Evolutionary conservation across 2,797 vertebrate genomes (phyloP).

Genomic region (Clarias platycephalus): DNA sequence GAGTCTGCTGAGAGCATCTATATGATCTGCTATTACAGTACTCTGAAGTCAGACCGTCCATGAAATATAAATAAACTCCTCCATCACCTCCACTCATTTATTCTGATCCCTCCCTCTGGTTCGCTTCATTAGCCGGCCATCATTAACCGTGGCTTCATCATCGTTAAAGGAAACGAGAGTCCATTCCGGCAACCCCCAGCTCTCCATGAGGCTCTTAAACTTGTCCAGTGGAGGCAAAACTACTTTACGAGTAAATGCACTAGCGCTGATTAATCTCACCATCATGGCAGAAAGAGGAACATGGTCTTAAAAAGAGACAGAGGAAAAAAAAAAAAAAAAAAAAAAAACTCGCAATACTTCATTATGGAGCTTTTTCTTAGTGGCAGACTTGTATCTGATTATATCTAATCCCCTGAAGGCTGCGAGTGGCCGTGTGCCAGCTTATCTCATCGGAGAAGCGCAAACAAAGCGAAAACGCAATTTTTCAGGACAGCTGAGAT

Average conservation of each 20-base stretch:
- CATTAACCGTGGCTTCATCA: conserved; percentile 55
- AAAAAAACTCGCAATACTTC: conserved; percentile 6
- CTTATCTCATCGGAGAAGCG: conserved; percentile 64
- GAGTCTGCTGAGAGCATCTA: not conserved
- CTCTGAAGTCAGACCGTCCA: not conserved
- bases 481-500: conserved; percentile 53
- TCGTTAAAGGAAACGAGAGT: conserved; percentile 49
- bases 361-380: conserved; percentile 46
- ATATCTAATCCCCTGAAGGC: conserved; percentile 32
- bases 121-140: conserved; percentile 38
- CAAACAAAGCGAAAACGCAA: conserved; percentile 57
- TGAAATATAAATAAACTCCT: conserved; percentile 34
- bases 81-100: conserved; percentile 17
- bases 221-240: conserved; percentile 8
- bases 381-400: conserved; percentile 59
- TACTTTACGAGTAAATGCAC: conserved; percentile 27
- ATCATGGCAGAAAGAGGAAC: conserved; percentile 20
- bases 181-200: conserved; percentile 25
- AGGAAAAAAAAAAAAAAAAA: too few relatives aligned
- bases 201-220: conserved; percentile 35
- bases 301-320: not conserved
- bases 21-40: conserved; percentile 9
- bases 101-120: conserved; percentile 17
- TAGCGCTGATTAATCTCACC: conserved; percentile 42
- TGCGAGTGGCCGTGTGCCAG: conserved; percentile 44